Evolutionary conservation across 2,797 vertebrate genomes (phyloP), one percentile per base, ranked within the genome.

Genomic region (Parauchenoglanis ngamensis): DNA sequence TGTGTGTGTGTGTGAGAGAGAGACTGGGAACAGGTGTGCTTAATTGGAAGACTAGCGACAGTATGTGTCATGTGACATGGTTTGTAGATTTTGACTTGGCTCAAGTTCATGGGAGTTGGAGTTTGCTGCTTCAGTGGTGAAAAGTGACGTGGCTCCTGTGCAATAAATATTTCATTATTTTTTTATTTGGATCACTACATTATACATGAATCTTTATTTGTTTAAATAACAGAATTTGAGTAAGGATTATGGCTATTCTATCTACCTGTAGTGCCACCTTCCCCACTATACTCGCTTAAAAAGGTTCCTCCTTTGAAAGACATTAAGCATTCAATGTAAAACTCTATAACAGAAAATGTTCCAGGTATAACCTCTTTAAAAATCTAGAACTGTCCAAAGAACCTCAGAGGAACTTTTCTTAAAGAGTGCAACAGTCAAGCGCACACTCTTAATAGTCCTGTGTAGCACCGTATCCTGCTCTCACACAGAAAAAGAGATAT

Each of bases 401-500:
- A 57, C 10, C 4, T 4, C 28, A 23, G 31, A 40, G 19, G 11
- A 57, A 35, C 31, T 15, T 40, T 59, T 79, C 21, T 44, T 44
- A n/a, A 35, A 21, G 15, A 10, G 7, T 78, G 17, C 52, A 57
- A 57, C 31, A 44, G 54, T 79, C 15, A 68, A 73, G 78, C 44
- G 3, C 78, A 73, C 63, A 17, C 81, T 78, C 25, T 84, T 35
- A 70, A 31, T 56, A 78, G 17, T 83, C 82, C 52, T 84, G 59
- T 35, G 25, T 72, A 83, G 81, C 56, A 54, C 72, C 56, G n/a
- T n/a, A 21, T 83, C 70, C 89, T 54, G 86, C 89, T 90, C 91
- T 93, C 92, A 90, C 85, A 79, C 65, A 44, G 10, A 68, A 72
- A 91, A 88, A 80, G 12, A 61, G 35, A 80, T 92, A 92, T 91